Evolutionary conservation across 2,888 invertebrate genomes (phyloP), one percentile per base, ranked within the genome.

Genomic region (Tenthredo amoena): DNA sequence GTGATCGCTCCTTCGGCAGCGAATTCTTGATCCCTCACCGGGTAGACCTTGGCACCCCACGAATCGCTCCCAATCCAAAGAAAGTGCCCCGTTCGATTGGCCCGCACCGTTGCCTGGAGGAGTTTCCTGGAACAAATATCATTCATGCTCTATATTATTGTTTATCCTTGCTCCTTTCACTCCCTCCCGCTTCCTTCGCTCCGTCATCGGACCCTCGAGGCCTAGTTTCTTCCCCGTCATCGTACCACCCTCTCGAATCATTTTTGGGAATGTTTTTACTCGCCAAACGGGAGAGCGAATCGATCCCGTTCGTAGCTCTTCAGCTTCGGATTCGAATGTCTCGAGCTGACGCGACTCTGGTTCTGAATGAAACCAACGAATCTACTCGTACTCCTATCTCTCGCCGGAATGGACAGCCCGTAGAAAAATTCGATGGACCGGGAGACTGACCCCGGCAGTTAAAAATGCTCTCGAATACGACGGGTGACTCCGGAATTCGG

Each of bases 21-120:
- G 89, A 93, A 94, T 91, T 96, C 96, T 88, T 95, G 95, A 86
- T 95, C 95, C 86, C 95, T 93, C 0, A 96, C 96, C 0, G 96
- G 96, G 90, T 96, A 94, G 79, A 94, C 94, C 92, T 96, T 96
- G 62, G 95, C 95, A 31, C 96, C 96, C 96, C 96, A 96, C 0
- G 96, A 96, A 92, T 96, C 96, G 88, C 96, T 96, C 21, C 96
- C 96, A 71, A 96, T 94, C 95, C 96, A 96, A 90, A 96, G 94
- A 89, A 96, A 96, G 87, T 96, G 95, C 9, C 95, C 95, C 0
- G 94, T 94, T 86, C 94, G 94, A 91, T 95, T 95, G 7, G 95
- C 95, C 43, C 95, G 94, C 82, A 95, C 94, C 1, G 95, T 95
- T 0, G 96, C 96, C 86, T 94, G 94, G 37, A 96, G 92, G 58